These are phyloP conservation scores for Oncorhynchus nerka DNA, from an alignment of 2,113 vertebrate genomes.

Conservation along the genomic window DNA sequence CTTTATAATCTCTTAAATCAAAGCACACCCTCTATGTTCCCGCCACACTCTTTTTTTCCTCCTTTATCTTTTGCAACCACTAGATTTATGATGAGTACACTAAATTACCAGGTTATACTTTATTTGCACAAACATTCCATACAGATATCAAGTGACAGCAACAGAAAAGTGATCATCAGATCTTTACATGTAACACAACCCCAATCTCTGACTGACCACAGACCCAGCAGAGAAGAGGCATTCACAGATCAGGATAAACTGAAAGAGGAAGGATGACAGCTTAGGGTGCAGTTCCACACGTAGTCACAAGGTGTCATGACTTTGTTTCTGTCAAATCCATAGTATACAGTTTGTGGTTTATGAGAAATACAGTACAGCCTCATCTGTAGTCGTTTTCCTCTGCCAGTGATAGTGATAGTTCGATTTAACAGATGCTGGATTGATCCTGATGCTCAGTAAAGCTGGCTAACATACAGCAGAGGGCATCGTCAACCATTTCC, in stretches of 20 bases:
- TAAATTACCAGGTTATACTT: slow-evolving; percentile 63
- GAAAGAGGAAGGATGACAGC: slow-evolving; percentile 4
- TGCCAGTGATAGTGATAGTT: background rate
- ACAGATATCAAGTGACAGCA: slow-evolving; percentile 51
- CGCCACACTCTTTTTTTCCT: background rate
- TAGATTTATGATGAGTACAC: slow-evolving; percentile 22
- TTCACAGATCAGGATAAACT: background rate
- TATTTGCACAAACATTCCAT: slow-evolving; percentile 58
- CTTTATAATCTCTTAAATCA: background rate
- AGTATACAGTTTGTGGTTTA: slow-evolving; percentile 9
- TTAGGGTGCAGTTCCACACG: background rate
- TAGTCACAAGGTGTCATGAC: slow-evolving; percentile 28
- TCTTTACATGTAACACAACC: slow-evolving; percentile 40
- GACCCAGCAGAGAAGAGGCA: background rate
- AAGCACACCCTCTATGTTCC: background rate
- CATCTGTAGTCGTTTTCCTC: background rate
- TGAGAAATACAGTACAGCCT: background rate
- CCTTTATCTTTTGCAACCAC: background rate
- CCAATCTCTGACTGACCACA: slow-evolving; percentile 25
- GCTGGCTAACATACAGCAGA: slow-evolving; percentile 54
- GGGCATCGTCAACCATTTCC: slow-evolving; percentile 20
- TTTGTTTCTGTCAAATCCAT: slow-evolving; percentile 17
- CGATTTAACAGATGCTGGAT: slow-evolving; percentile 17
- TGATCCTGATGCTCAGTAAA: slow-evolving; percentile 35
- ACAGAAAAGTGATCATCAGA: slow-evolving; percentile 40